Conservation (phyloP, 2,888 invertebrate genomes). For the Podotricha telesiphe region DNA sequence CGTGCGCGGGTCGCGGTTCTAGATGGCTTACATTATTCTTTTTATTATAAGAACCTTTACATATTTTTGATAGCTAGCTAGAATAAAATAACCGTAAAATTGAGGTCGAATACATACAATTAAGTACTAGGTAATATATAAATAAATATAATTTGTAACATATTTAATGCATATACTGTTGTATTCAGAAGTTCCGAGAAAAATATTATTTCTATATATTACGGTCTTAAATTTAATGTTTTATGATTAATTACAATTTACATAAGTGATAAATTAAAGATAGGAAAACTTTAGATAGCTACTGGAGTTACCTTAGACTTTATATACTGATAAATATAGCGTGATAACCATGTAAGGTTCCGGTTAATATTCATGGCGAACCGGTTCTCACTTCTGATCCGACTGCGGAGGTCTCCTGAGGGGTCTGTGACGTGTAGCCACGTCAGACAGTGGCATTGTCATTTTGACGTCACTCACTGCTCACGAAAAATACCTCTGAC, state of each 20-base stretch:
- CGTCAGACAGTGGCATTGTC: slow-evolving; percentile 28
- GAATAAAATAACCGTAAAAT: not conserved
- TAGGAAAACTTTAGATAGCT: slow-evolving; percentile 24
- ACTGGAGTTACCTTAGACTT: slow-evolving; percentile 27
- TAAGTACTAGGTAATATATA: too few species aligned
- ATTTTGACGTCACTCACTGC: slow-evolving; percentile 39
- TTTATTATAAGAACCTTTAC: not conserved
- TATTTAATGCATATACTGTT: not conserved
- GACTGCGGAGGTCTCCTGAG: slow-evolving; percentile 30
- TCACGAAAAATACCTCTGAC: slow-evolving; percentile 29
- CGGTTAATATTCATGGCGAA: slow-evolving; percentile 33
- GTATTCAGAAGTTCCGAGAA: not conserved
- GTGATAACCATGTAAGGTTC: slow-evolving; percentile 38
- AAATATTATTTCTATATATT: not conserved
- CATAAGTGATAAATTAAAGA: not conserved
- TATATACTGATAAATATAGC: slow-evolving; percentile 32
- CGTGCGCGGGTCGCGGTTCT: slow-evolving; percentile 28
- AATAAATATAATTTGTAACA: too few species aligned
- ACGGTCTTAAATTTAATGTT: not conserved
- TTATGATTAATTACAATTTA: not conserved
- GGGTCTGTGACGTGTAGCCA: slow-evolving; percentile 31
- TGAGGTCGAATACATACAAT: not conserved
- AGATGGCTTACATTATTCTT: slow-evolving; percentile 17
- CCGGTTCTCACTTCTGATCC: slow-evolving; percentile 38
- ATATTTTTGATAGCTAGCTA: not conserved